These are phyloP conservation scores for Tanytarsus gracilentus DNA, from an alignment of 2,888 invertebrate species.

Conservation along the genomic window DNA sequence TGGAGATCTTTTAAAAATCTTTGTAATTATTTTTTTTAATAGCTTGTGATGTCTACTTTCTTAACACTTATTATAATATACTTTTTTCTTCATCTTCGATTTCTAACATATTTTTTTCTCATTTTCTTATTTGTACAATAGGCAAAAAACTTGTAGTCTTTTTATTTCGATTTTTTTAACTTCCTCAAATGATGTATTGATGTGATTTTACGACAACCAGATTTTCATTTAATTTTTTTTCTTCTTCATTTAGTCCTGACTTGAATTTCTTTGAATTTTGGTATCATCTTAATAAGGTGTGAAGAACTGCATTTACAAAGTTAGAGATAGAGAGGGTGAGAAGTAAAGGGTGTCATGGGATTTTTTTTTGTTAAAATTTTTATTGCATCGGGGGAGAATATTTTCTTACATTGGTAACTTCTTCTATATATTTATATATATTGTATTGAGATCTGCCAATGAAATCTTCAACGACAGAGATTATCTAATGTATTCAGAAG, in stretches of 20 bases:
- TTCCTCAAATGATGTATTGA: neutral
- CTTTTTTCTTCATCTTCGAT: neutral
- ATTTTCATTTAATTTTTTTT: neutral
- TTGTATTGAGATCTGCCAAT: too few relatives aligned
- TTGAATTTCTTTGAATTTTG: too few relatives aligned
- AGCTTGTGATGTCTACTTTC: constrained; percentile 12
- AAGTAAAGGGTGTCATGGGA: neutral
- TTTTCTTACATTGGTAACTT: too few relatives aligned
- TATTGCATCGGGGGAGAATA: too few relatives aligned
- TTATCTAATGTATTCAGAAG: too few relatives aligned
- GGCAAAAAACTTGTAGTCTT: constrained; percentile 23
- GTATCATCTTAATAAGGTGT: too few relatives aligned
- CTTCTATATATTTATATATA: too few relatives aligned
- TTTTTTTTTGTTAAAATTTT: too few relatives aligned
- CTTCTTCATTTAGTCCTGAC: neutral
- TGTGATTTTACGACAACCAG: constrained; percentile 17
- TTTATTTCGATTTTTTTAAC: constrained; percentile 7
- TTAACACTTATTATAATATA: constrained; percentile 11
- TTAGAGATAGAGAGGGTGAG: too few relatives aligned
- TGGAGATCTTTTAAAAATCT: constrained; percentile 25
- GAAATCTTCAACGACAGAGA: too few relatives aligned
- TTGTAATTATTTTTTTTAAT: constrained; percentile 11
- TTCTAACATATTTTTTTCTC: neutral
- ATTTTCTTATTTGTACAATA: constrained; percentile 19
- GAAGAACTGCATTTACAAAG: too few relatives aligned